Evolutionary conservation across 2,888 invertebrate genomes (phyloP).

Genomic region (Meghimatium bilineatum): DNA sequence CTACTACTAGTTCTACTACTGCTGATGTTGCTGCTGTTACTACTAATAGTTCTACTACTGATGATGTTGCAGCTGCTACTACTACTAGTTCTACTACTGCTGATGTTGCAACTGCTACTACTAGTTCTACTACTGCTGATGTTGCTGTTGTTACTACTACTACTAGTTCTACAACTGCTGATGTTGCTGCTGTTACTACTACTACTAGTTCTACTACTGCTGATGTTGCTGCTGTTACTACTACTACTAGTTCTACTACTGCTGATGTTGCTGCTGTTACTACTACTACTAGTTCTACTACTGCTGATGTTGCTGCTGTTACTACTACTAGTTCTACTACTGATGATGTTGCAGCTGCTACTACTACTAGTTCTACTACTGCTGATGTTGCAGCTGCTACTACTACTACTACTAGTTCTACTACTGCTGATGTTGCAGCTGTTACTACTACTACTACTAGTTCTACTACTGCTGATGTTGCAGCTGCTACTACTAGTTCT

Average conservation of each 20-base stretch:
- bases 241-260: not conserved
- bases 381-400: not conserved
- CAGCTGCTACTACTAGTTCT: not conserved
- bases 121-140: not conserved
- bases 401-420: not conserved
- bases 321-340: not conserved
- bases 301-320: not conserved
- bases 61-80: not conserved
- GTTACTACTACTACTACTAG: not conserved
- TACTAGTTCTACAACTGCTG: not conserved
- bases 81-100: not conserved
- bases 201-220: not conserved
- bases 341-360: not conserved
- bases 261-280: too few species aligned
- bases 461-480: not conserved
- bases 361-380: not conserved
- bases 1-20: not conserved
- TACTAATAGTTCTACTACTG: not conserved
- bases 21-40: not conserved
- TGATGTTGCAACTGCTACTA: not conserved
- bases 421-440: not conserved
- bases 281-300: not conserved
- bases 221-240: too few species aligned
- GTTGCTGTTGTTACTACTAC: not conserved
- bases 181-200: not conserved